Evolutionary conservation across 2,888 invertebrate genomes (phyloP), one percentile per base, ranked within the genome.

Genomic region (Ectropis crepuscularia): DNA sequence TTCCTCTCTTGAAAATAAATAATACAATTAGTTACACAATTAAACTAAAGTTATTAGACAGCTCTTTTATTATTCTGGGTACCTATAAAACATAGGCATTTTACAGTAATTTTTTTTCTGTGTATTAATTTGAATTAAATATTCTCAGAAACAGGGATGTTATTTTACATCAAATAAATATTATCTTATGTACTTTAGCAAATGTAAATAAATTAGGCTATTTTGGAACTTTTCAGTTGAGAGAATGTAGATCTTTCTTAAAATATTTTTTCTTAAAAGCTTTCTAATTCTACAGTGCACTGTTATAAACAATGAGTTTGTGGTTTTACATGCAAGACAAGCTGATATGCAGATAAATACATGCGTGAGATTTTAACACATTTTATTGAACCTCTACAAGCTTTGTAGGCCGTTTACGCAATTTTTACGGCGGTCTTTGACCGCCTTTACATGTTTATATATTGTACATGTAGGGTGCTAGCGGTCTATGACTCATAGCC

Each of bases 401-500:
- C 42, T 45, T 63, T 54, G 55, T 62, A 65, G 63, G 57, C 61
- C 67, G 67, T 67, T 65, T 76, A 72, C 63, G 53, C 67, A 65
- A 71, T 77, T 75, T 70, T 75, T 61, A 79, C 43, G 74, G 72
- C 75, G 74, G 64, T 68, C 73, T 62, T 51, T 61, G 67, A 68
- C 9, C 42, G 42, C 6, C 42, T 43, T 53, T 28, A 11, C 73
- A 74, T 76, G 77, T 78, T 80, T 86, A 83, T 80, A 78, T 80
- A 75, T 66, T 78, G 80, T 75, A 79, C 69, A 73, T 58, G 59
- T 62, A 65, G 63, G 57, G 73, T 55, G 55, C 59, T 64, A 53
- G 55, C 73, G 71, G 72, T 69, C 67, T 74, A 80, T 89, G 90
- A 90, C 80, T 89, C 90, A 90, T 79, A 74, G 73, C 70, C 72